Evolutionary conservation across 1,140 invertebrate genomes (phyloP), one percentile per base, ranked within the genome.

Genomic region (Trinorchestia longiramus): DNA sequence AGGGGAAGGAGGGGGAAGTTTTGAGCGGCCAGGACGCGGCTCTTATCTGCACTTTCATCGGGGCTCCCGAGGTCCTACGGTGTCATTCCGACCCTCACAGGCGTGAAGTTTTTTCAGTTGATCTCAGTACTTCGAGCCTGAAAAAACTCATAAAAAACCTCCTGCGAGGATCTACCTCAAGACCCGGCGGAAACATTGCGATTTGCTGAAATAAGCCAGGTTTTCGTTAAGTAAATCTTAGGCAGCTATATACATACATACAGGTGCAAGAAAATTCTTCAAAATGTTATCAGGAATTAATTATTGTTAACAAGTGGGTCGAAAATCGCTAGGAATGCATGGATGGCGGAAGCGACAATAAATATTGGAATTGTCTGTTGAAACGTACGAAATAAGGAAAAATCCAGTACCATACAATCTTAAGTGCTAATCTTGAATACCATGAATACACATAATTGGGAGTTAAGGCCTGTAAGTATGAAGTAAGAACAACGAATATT

Each of bases 1-100:
- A 77, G 8, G 62, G 28, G 62, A 28, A 28, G 3, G 1, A 28
- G 28, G 62, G 62, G 62, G 62, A 11, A 36, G 62, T 77, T 77
- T 77, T 77, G 62, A 77, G 62, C 62, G 62, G 28, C 62, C 62
- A 23, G 62, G 62, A 77, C 62, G 62, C 62, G 62, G 88, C 8
- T 28, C 92, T 94, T 94, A 94, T 94, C 92, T 44, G 15, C 8
- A 94, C 92, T 94, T 94, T 94, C 92, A 94, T 94, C 92, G 11
- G 41, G 41, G 92, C 44, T 94, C 43, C 44, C 11, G 92, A 42
- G 92, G 92, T 94, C 92, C 36, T n/a, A n/a, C 92, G 92, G 43
- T 94, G 92, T 94, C 92, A 94, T 45, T 94, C 36, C 43, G 92
- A 45, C 43, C 92, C 92, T 94, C 43, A 8, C 43, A 94, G 92